These are phyloP conservation scores for Sparidentex hasta DNA, from an alignment of 2,797 vertebrate genomes.

Conservation along the genomic window DNA sequence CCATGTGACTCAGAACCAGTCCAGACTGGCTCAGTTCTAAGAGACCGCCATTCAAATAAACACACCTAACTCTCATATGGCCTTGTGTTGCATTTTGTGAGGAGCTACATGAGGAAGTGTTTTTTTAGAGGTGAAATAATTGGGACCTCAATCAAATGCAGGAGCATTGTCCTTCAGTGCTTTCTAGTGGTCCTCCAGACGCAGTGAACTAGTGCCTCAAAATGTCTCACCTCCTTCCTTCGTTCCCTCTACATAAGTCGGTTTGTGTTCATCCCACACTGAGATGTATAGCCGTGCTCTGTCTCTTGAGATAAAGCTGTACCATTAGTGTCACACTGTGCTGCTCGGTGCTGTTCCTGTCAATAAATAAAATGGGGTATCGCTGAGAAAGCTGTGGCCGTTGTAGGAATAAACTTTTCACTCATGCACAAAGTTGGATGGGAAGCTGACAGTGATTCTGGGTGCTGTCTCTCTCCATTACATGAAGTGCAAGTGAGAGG, in stretches of 20 bases:
- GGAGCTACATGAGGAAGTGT: conserved; percentile 6
- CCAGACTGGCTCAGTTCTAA: conserved; percentile 41
- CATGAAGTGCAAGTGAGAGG: neutral
- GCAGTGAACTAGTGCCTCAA: neutral
- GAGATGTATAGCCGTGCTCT: conserved; percentile 39
- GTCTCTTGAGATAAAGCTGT: conserved; percentile 59
- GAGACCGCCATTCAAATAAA: conserved; percentile 33
- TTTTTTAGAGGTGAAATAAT: conserved; percentile 43
- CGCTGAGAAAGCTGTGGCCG: conserved; percentile 31
- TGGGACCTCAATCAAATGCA: conserved; percentile 29
- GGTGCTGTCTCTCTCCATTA: neutral
- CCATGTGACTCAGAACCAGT: conserved; percentile 53
- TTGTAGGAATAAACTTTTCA: conserved; percentile 16
- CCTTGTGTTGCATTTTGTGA: conserved; percentile 27
- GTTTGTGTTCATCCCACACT: conserved; percentile 42
- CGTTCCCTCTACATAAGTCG: conserved; percentile 16
- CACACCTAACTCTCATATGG: conserved; percentile 19
- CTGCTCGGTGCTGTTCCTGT: conserved; percentile 38
- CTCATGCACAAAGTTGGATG: neutral
- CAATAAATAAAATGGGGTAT: conserved; percentile 58
- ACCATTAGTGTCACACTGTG: conserved; percentile 55
- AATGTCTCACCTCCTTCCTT: conserved; percentile 14
- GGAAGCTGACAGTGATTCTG: conserved; percentile 13
- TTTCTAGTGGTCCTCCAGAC: conserved; percentile 23
- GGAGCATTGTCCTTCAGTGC: neutral